These are phyloP conservation scores for Ceryle rudis DNA, from an alignment of 2,797 vertebrate species.

Conservation along the genomic window DNA sequence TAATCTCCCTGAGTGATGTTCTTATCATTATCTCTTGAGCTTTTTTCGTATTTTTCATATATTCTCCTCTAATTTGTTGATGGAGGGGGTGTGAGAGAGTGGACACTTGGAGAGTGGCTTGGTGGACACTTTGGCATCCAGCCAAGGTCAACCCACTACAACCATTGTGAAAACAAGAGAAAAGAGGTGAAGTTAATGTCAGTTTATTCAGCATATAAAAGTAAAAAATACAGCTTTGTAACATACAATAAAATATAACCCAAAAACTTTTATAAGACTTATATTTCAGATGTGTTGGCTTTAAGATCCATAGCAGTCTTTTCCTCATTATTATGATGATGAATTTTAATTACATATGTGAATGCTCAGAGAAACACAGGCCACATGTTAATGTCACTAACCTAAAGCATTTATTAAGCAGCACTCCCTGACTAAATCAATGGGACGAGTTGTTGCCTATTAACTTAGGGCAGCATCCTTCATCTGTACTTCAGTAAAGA, in stretches of 20 bases:
- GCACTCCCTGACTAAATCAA: conserved; percentile 32
- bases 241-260: not conserved
- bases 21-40: too few species aligned
- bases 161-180: not conserved
- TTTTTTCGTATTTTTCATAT: too few species aligned
- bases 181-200: not conserved
- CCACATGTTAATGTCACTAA: not conserved
- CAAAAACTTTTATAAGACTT: not conserved
- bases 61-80: too few species aligned
- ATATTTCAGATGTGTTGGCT: not conserved
- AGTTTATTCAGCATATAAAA: not conserved
- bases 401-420: conserved; percentile 31
- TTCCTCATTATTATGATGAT: not conserved
- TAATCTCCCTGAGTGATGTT: too few species aligned
- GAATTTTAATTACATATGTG: not conserved
- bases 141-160: not conserved
- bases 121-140: not conserved
- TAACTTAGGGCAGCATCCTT: conserved; percentile 42
- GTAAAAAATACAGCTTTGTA: not conserved
- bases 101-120: not conserved
- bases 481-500: conserved; percentile 46
- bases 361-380: not conserved
- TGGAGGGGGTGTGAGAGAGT: not conserved
- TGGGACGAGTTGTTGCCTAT: conserved; percentile 8
- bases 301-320: not conserved